Conservation (phyloP, 1,140 invertebrate species). For the Pachyrhynchus sulphureomaculatus region DNA sequence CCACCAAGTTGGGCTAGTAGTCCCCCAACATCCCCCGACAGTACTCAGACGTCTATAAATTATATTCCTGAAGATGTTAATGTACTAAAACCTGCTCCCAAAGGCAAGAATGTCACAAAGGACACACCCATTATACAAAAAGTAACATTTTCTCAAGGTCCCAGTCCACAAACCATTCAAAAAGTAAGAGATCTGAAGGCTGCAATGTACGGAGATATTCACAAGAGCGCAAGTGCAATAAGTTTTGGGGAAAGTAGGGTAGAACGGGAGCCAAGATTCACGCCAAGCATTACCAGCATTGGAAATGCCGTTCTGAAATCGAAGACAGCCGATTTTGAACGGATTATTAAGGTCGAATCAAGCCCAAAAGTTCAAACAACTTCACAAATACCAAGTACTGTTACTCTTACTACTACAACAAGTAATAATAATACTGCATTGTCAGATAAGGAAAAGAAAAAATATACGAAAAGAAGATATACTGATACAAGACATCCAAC, state of each 20-base stretch:
- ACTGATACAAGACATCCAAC: conserved; percentile 64
- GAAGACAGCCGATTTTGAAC: conserved; percentile 68
- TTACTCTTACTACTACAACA: conserved; percentile 54
- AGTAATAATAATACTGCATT: too few relatives aligned
- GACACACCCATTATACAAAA: conserved; percentile 55
- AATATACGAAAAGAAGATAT: conserved; percentile 64
- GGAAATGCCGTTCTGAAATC: conserved; percentile 66
- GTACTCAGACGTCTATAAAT: conserved; percentile 55
- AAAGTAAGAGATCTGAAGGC: conserved; percentile 22
- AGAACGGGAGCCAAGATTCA: conserved; percentile 50
- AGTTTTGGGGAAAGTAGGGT: conserved; percentile 32
- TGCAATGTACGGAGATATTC: conserved; percentile 25
- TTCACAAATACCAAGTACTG: conserved; percentile 9
- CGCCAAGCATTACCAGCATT: conserved; percentile 65
- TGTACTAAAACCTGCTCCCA: conserved; percentile 29
- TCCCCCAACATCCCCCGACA: conserved; percentile 60
- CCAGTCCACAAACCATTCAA: conserved; percentile 55
- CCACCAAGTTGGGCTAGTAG: conserved; percentile 63
- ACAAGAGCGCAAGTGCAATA: conserved; percentile 35
- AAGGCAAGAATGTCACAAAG: conserved; percentile 23
- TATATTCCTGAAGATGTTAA: conserved; percentile 56
- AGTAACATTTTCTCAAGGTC: conserved; percentile 60
- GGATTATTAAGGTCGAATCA: conserved; percentile 53
- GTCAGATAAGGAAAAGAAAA: conserved; percentile 55
- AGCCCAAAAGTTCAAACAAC: conserved; percentile 49